Percentiles rank a stretch among this genome's conserved stretches.
Conservation (phyloP, 2,113 vertebrate genomes). For the Macquaria australasica region DNA sequence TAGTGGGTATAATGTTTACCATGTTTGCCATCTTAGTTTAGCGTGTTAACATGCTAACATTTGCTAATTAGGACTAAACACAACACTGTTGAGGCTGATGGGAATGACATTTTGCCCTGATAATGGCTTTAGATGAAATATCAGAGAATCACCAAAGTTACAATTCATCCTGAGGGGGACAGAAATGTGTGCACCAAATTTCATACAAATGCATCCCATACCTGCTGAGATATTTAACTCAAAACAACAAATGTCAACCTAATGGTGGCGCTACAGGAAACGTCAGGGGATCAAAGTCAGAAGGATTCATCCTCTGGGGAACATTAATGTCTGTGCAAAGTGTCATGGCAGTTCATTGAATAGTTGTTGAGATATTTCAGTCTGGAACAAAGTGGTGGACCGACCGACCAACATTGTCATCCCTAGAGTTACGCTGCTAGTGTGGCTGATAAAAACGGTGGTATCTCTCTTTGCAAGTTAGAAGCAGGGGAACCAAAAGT, state of each 20-base stretch:
- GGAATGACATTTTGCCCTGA: no score
- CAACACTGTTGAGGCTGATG: neutral
- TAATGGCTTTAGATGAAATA: neutral
- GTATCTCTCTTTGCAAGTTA: neutral
- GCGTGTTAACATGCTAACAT: neutral
- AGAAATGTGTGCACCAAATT: neutral
- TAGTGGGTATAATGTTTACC: neutral
- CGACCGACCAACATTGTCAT: neutral
- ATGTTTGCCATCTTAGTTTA: neutral
- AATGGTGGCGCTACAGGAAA: neutral
- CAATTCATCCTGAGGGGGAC: neutral
- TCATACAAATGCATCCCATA: neutral
- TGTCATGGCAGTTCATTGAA: neutral
- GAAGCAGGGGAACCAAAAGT: neutral
- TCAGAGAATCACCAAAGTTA: neutral
- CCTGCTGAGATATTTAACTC: neutral
- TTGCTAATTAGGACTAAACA: neutral
- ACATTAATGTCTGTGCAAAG: neutral
- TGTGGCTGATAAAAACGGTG: neutral
- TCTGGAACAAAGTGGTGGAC: neutral
- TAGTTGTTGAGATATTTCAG: neutral
- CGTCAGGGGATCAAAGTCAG: neutral
- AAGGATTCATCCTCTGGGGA: neutral
- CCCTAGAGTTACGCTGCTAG: no score
- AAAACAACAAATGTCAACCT: neutral